Percentiles rank a stretch among this genome's conserved stretches.
phyloP scores from a whole-genome alignment of 2,888 invertebrate genomes.

The Leucophenga maculata region DNA sequence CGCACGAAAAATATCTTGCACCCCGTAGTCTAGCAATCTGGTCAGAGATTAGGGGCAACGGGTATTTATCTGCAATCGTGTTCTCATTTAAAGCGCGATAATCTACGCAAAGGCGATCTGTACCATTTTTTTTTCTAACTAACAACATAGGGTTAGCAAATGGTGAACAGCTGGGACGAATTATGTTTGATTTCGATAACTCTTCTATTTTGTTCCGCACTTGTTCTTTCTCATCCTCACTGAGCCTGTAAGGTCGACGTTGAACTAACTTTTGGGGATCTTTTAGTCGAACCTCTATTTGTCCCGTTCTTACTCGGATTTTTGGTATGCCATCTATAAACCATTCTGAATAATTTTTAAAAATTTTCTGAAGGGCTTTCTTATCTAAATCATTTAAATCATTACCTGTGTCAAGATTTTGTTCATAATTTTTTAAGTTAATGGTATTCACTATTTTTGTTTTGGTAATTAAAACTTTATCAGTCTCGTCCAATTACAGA shows the following conservation, averaged over 20 bases:
- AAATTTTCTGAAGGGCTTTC: no score
- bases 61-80: no score
- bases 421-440: no score
- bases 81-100: no score
- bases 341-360: no score
- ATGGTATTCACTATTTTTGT: not conserved
- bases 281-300: not conserved
- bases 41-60: not conserved
- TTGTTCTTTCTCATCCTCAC: not conserved
- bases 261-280: not conserved
- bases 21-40: not conserved
- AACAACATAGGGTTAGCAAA: no score
- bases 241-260: not conserved
- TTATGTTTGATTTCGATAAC: not conserved
- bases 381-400: no score
- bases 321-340: not conserved
- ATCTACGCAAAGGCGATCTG: no score
- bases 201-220: not conserved
- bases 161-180: not conserved
- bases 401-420: no score
- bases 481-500: conserved; percentile 2
- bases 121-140: no score
- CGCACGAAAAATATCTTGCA: not conserved
- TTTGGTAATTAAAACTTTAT: not conserved
- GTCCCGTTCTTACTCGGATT: not conserved